Conservation (phyloP, 2,797 vertebrate species). For the Pseudocheirus occidentalis region DNA sequence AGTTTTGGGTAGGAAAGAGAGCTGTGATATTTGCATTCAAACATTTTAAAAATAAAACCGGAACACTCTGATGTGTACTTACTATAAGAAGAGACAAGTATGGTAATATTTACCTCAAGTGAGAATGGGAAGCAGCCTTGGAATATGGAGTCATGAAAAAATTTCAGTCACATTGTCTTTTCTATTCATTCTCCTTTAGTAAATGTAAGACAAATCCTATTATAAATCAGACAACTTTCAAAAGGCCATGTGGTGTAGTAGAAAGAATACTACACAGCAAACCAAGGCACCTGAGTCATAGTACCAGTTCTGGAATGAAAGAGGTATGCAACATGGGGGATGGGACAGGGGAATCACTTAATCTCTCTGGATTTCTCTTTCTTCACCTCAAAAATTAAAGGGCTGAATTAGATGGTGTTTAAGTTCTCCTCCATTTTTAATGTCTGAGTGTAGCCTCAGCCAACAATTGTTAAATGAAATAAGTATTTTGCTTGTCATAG, state of each 20-base stretch:
- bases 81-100: constrained; percentile 45
- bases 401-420: neutral
- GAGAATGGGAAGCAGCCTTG: constrained; percentile 46
- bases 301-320: neutral
- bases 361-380: neutral
- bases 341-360: neutral
- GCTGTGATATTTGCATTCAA: neutral
- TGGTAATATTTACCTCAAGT: constrained; percentile 19
- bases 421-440: neutral
- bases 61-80: constrained; percentile 15
- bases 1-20: neutral
- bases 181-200: constrained; percentile 63
- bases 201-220: neutral
- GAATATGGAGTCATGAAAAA: constrained; percentile 59
- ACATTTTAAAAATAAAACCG: constrained; percentile 42
- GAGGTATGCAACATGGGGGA: neutral
- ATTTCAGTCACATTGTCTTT: constrained; percentile 56
- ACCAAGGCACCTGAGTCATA: neutral
- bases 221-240: neutral
- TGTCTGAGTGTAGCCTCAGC: constrained; percentile 41
- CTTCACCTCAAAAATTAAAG: neutral
- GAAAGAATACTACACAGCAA: neutral
- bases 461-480: constrained; percentile 62
- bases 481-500: constrained; percentile 37
- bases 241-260: neutral